These are phyloP conservation scores for Oncorhynchus clarkii DNA, from an alignment of 2,113 vertebrate species.

Conservation along the genomic window DNA sequence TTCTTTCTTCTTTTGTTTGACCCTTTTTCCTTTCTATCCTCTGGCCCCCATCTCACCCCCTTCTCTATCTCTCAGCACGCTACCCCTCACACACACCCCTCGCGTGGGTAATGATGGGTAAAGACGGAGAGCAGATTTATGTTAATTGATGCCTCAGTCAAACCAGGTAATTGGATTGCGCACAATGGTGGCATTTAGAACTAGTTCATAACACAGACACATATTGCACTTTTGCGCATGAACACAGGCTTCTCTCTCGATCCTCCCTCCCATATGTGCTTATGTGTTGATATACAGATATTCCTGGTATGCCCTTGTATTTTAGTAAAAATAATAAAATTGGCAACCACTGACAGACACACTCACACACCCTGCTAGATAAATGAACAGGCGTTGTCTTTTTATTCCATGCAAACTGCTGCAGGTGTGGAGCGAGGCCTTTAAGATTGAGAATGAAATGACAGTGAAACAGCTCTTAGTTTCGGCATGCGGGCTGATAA, in stretches of 20 bases:
- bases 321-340: neutral
- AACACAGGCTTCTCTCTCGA: slow-evolving; percentile 6
- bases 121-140: slow-evolving; percentile 7
- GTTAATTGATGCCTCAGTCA: slow-evolving; percentile 34
- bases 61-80: neutral
- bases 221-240: slow-evolving; percentile 3
- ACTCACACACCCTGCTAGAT: slow-evolving; percentile 11
- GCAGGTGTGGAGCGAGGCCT: neutral
- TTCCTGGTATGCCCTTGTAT: neutral
- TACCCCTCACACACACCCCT: neutral
- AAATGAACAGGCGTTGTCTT: neutral
- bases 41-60: neutral
- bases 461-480: neutral
- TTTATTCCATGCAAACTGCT: neutral
- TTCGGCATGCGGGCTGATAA: neutral
- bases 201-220: slow-evolving; percentile 5
- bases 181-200: slow-evolving; percentile 42
- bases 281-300: neutral
- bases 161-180: slow-evolving; percentile 24
- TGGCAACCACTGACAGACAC: neutral
- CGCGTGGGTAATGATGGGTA: slow-evolving; percentile 17
- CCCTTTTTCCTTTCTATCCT: neutral
- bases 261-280: neutral
- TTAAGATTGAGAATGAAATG: neutral
- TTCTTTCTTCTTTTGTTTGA: neutral